Evolutionary conservation across 2,888 invertebrate genomes (phyloP).

Genomic region (Hymenopus coronatus): DNA sequence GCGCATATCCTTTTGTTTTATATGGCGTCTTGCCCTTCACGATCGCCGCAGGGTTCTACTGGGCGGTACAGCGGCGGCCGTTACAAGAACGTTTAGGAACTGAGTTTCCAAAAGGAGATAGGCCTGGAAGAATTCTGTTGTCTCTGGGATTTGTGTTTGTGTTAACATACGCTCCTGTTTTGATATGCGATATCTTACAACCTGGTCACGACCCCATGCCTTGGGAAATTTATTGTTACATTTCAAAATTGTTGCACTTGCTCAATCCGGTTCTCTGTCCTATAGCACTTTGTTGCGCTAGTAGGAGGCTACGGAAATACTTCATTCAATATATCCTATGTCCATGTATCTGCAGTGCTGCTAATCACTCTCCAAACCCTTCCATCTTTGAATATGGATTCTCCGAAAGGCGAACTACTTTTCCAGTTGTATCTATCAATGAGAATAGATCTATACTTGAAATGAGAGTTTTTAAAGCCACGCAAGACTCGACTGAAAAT

Average conservation of each 20-base stretch:
- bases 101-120: background rate
- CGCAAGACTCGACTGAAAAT: no score
- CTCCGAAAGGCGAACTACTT: no score
- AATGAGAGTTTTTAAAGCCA: no score
- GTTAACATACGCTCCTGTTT: background rate
- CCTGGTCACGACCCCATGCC: no score
- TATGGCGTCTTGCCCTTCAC: background rate
- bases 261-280: background rate
- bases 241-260: background rate
- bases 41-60: background rate
- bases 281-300: background rate
- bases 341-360: no score
- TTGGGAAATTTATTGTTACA: background rate
- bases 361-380: no score
- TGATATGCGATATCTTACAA: background rate
- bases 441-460: no score
- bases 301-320: background rate
- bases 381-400: no score
- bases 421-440: no score
- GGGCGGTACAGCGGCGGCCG: no score
- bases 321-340: background rate
- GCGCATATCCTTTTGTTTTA: background rate
- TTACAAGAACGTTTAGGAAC: background rate
- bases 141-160: background rate
- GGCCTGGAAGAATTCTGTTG: background rate